Evolutionary conservation across 35 echinoderm and acorn worm genomes (phyloP), one percentile per base, ranked within the genome.

Genomic region (Ptychodera flava): DNA sequence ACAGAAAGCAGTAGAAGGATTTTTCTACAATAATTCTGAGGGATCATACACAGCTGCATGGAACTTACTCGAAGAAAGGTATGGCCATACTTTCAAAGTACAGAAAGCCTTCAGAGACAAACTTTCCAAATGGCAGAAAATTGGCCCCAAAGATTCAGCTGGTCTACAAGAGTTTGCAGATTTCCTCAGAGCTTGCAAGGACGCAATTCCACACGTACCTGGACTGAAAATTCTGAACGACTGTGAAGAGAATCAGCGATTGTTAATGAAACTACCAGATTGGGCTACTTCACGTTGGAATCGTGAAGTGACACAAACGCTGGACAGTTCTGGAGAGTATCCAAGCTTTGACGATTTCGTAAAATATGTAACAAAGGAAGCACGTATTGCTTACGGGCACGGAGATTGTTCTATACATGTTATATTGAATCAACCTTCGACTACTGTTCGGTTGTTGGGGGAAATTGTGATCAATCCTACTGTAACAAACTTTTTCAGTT

Each of bases 361-460:
- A 30, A 27, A 22, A 80, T 88, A 81, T 81, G 86, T 88, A 1
- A 79, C 80, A 33, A 88, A 88, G 81, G 91, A 93, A 79, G 91
- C 91, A 2, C 36, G 82, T 85, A 32, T 93, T 34, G 91, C 87
- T 30, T 33, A 77, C n/a, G n/a, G n/a, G n/a, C n/a, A n/a, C n/a
- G n/a, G n/a, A n/a, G n/a, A n/a, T n/a, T n/a, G n/a, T n/a, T n/a
- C n/a, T n/a, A n/a, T n/a, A n/a, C n/a, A n/a, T n/a, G n/a, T n/a
- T n/a, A n/a, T n/a, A n/a, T n/a, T n/a, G n/a, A n/a, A n/a, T n/a
- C n/a, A n/a, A n/a, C n/a, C n/a, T n/a, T n/a, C n/a, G n/a, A n/a
- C n/a, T n/a, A n/a, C n/a, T n/a, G n/a, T n/a, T n/a, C n/a, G n/a
- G n/a, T n/a, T n/a, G n/a, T n/a, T n/a, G n/a, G n/a, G n/a, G n/a